Base-by-base conservation (phyloP, 1,140 invertebrate species). In the Liolophura sinensis region DNA sequence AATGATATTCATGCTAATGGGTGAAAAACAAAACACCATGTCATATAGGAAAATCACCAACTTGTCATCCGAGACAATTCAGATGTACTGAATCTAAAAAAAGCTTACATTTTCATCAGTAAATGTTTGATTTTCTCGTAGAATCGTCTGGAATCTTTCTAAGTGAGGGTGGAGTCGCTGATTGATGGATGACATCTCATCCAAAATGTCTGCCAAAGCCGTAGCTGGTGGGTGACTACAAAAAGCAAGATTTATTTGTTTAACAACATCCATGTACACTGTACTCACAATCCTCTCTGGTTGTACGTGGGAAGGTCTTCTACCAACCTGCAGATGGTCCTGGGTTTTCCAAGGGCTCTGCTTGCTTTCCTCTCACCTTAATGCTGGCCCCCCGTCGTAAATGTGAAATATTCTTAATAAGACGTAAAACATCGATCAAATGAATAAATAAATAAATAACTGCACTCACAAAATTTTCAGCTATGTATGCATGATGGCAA, bases 101-200 rank as follows among this genome's bases (percentile, higher is more conserved):
- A n/a, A n/a, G n/a, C n/a, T n/a, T 40, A 40, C 31, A 40, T 40
- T 40, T 55, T 70, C 62, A 50, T 65, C 64, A 51, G 69, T 60
- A 52, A 77, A 63, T 47, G 65, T 47, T 51, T 64, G 59, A 61
- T 78, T 77, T 31, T 73, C 67, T 47, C 63, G 59, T 47, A 78
- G 55, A 49, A 78, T 61, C 24, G 50, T 64, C 20, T 72, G 71
- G 27, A 72, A 76, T 60, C 63, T 59, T 47, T 74, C 75, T 48
- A 80, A 51, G 56, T 74, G 68, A 5, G 78, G 76, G 54, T 75
- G 69, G 49, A 78, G 64, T 47, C 73, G 46, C 18, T 59, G 52
- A 49, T 80, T 76, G 16, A 75, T 54, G 22, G 71, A 70, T 50
- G 66, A 60, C 6, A 78, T 70, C 46, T 76, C 75, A 46, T 70